Evolutionary conservation across 2,888 invertebrate genomes (phyloP).

Genomic region (Bhutanitis thaidina): DNA sequence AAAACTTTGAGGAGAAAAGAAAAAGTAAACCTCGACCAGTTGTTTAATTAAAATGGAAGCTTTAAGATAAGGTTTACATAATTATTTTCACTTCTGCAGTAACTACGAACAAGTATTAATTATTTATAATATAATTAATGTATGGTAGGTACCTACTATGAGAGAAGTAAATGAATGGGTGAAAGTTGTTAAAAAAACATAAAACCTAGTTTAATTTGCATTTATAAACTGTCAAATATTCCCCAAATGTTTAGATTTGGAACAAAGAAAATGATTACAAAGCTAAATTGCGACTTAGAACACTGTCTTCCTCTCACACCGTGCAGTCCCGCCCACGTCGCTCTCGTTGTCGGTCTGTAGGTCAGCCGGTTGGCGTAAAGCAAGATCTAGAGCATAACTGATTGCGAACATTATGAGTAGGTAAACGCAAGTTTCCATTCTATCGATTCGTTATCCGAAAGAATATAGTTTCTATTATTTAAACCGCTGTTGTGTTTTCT

Average conservation of each 20-base stretch:
- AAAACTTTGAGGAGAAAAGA: no score
- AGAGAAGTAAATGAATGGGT: no score
- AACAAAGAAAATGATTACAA: not conserved
- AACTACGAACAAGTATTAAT: no score
- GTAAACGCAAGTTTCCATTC: not conserved
- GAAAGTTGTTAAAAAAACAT: no score
- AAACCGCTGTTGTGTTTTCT: not conserved
- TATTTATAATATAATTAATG: no score
- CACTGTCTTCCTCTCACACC: not conserved
- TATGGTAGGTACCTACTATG: no score
- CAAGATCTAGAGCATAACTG: constrained; percentile 12
- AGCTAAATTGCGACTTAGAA: not conserved
- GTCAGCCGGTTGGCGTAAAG: constrained; percentile 9
- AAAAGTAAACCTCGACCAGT: no score
- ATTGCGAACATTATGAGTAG: not conserved
- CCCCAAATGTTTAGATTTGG: no score
- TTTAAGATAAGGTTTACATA: no score
- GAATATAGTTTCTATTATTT: not conserved
- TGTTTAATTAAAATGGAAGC: no score
- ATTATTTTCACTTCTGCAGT: not conserved
- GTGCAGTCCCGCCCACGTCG: not conserved
- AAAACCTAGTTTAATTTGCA: no score
- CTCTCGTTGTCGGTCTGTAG: constrained; percentile 13
- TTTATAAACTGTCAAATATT: no score
- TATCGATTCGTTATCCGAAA: not conserved